Percentiles rank a stretch among this genome's conserved stretches.
Conservation (phyloP, 2,888 invertebrate genomes). For the Rhogogaster chlorosoma region DNA sequence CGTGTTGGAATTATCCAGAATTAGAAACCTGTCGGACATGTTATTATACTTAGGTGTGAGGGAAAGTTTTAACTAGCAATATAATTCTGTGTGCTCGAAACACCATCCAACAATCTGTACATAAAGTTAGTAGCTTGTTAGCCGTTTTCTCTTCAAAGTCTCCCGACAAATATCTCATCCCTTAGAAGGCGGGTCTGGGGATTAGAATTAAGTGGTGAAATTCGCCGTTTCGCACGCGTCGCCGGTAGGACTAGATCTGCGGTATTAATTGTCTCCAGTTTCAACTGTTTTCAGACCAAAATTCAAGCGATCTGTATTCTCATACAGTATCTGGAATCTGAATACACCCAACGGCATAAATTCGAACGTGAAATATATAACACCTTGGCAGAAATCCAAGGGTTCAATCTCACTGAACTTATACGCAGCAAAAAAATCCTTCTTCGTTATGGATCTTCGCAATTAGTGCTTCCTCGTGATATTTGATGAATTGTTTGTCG, state of each 20-base stretch:
- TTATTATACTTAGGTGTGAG: background rate
- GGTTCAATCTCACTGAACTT: background rate
- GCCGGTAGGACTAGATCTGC: background rate
- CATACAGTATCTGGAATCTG: background rate
- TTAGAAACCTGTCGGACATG: background rate
- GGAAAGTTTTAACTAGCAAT: background rate
- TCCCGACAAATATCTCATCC: background rate
- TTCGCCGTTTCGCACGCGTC: background rate
- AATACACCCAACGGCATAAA: background rate
- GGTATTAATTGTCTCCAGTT: background rate
- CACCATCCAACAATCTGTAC: background rate
- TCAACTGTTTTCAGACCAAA: background rate
- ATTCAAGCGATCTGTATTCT: background rate
- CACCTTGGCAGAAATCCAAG: background rate
- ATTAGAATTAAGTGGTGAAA: background rate
- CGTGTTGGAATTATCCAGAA: background rate
- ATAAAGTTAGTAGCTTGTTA: conserved; percentile 1
- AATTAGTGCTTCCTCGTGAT: background rate
- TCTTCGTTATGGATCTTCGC: background rate
- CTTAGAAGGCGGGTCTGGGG: background rate
- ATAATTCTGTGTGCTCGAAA: too few relatives aligned
- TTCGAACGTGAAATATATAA: background rate
- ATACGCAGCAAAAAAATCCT: background rate
- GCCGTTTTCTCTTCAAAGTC: background rate
- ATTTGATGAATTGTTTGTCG: background rate